A percentile compares a stretch with the other conserved stretches of the same genome.
Evolutionary conservation across 1,140 invertebrate species (phyloP).

Genomic region (Neodiprion lecontei): DNA sequence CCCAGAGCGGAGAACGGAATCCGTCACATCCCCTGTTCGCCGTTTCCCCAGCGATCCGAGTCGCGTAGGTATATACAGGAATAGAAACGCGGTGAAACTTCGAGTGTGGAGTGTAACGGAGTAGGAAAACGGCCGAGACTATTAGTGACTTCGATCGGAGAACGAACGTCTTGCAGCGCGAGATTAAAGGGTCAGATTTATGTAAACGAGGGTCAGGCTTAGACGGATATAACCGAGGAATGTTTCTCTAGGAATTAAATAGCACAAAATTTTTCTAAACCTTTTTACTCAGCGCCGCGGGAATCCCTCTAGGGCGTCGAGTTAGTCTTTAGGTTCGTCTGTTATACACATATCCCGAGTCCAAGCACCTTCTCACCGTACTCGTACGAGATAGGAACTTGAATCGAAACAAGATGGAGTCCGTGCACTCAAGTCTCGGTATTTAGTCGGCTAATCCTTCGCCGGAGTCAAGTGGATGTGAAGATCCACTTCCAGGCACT

Average conservation of each 20-base stretch:
- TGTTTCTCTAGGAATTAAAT: not conserved
- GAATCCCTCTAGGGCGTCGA: too few relatives aligned
- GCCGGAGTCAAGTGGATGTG: slow-evolving; percentile 1
- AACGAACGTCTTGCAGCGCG: not conserved
- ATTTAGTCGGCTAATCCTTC: not conserved
- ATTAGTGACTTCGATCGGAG: not conserved
- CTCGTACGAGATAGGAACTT: not conserved
- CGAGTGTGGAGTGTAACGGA: not conserved
- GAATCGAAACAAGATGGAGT: slow-evolving; percentile 1
- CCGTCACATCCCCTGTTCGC: not conserved
- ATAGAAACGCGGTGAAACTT: not conserved
- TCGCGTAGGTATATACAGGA: not conserved
- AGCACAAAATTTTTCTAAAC: not conserved
- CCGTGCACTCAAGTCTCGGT: not conserved
- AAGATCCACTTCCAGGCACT: not conserved
- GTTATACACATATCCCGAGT: too few relatives aligned
- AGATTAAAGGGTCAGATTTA: slow-evolving; percentile 2
- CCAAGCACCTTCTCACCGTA: too few relatives aligned
- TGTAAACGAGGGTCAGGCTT: not conserved
- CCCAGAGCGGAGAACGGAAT: not conserved
- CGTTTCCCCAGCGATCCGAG: too few relatives aligned
- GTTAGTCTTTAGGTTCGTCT: too few relatives aligned
- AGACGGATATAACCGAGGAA: not conserved
- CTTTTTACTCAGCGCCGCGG: too few relatives aligned
- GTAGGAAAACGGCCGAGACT: not conserved